Evolutionary conservation across 2,888 invertebrate genomes (phyloP).

Genomic region (Agapetus fuscipes): DNA sequence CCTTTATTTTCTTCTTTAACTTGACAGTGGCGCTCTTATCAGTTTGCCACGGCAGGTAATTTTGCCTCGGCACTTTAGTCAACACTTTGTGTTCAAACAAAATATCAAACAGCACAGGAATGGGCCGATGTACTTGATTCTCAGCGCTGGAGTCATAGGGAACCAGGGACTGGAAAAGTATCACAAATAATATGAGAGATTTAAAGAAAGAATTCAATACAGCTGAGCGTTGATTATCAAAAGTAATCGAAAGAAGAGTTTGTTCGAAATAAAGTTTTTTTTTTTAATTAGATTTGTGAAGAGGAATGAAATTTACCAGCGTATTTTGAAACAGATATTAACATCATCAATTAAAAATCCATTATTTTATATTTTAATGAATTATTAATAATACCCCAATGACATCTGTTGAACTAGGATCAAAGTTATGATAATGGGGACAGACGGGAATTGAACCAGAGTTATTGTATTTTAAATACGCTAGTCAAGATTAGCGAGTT

Average conservation of each 20-base stretch:
- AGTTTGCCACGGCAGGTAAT: constrained; percentile 56
- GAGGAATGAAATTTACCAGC: too few species aligned
- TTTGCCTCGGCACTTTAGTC: constrained; percentile 49
- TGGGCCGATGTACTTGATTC: constrained; percentile 42
- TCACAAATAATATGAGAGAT: constrained; percentile 12
- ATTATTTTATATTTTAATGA: too few species aligned
- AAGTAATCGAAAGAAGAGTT: not conserved
- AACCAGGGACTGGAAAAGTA: constrained; percentile 41
- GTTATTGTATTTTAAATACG: too few species aligned
- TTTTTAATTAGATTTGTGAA: not conserved
- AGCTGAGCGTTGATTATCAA: too few species aligned
- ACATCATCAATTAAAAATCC: too few species aligned
- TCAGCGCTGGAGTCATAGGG: constrained; percentile 42
- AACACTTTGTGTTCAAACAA: constrained; percentile 56
- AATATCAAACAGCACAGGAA: constrained; percentile 55
- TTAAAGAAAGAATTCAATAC: constrained; percentile 3
- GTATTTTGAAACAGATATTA: too few species aligned
- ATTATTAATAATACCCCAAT: too few species aligned
- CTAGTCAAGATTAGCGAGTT: too few species aligned
- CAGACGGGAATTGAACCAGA: too few species aligned
- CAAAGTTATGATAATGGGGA: too few species aligned
- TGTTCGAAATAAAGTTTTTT: not conserved
- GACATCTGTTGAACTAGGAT: too few species aligned
- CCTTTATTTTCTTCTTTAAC: not conserved
- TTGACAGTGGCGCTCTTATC: constrained; percentile 27